Evolutionary conservation across 2,113 vertebrate genomes (phyloP).

Genomic region (Hippocampus mohnikei): DNA sequence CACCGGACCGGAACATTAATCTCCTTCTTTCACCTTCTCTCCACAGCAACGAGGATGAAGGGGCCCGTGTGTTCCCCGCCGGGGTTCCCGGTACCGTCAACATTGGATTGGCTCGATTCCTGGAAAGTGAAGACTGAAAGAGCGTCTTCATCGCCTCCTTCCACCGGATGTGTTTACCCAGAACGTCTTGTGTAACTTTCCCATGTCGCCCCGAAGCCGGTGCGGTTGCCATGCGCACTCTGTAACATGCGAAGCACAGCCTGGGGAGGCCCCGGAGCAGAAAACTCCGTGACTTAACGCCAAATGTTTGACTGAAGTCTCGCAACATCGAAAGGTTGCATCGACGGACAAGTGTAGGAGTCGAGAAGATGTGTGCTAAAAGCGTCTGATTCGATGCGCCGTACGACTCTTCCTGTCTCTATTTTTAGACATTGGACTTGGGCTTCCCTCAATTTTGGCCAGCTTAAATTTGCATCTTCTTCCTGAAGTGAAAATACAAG

Average conservation of each 20-base stretch:
- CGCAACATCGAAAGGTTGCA: constrained; percentile 25
- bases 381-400: not conserved
- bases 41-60: constrained; percentile 42
- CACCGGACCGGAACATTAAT: constrained; percentile 49
- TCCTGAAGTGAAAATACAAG: constrained; percentile 51
- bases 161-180: constrained; percentile 47
- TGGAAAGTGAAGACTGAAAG: constrained; percentile 41
- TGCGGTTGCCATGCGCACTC: constrained; percentile 34
- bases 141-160: constrained; percentile 20
- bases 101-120: constrained; percentile 18
- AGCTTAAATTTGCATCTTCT: constrained; percentile 63
- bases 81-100: constrained; percentile 33
- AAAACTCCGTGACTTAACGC: not conserved
- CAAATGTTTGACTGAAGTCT: not conserved
- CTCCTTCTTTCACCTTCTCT: constrained; percentile 45
- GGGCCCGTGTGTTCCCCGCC: constrained; percentile 18
- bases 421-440: constrained; percentile 58
- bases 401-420: constrained; percentile 40
- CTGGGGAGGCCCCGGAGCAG: not conserved
- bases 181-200: constrained; percentile 51
- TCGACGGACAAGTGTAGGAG: not conserved
- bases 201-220: constrained; percentile 36
- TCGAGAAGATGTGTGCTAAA: constrained; percentile 5
- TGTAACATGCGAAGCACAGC: not conserved
- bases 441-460: constrained; percentile 66